Percentiles rank a stretch among this genome's conserved stretches.
Evolutionary conservation across 2,113 vertebrate genomes (phyloP).

Genomic region (Cebidichthys violaceus): DNA sequence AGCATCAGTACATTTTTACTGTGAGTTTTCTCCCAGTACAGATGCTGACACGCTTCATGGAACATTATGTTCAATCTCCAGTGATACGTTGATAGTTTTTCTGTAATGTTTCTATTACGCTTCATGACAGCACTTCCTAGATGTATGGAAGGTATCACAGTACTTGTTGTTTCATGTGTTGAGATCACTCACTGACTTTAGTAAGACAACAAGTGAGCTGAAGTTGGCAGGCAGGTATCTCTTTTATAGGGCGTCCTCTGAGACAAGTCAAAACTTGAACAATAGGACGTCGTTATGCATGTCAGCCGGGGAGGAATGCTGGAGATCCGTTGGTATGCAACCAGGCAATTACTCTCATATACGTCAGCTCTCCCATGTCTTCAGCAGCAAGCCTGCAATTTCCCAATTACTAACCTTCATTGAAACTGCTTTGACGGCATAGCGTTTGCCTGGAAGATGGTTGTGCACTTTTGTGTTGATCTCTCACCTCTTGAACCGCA

Average conservation of each 20-base stretch:
- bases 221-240: slow-evolving; percentile 69
- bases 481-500: slow-evolving; percentile 24
- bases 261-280: slow-evolving; percentile 78
- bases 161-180: slow-evolving; percentile 69
- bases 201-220: slow-evolving; percentile 45
- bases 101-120: slow-evolving; percentile 16
- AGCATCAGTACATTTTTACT: not conserved
- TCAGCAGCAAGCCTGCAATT: slow-evolving; percentile 61
- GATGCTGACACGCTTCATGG: not conserved
- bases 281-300: slow-evolving; percentile 72
- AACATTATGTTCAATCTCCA: not conserved
- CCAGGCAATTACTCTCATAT: slow-evolving; percentile 74
- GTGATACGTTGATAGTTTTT: not conserved
- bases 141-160: slow-evolving; percentile 38
- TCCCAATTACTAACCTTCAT: slow-evolving; percentile 56
- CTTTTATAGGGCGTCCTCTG: slow-evolving; percentile 67
- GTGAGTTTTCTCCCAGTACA: not conserved
- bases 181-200: slow-evolving; percentile 48
- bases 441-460: slow-evolving; percentile 14
- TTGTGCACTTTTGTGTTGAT: slow-evolving; percentile 42
- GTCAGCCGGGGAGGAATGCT: slow-evolving; percentile 78
- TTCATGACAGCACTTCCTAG: slow-evolving; percentile 33
- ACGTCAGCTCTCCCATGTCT: slow-evolving; percentile 70
- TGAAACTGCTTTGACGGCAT: slow-evolving; percentile 59
- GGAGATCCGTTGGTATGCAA: slow-evolving; percentile 69